These are phyloP conservation scores for Piezodorus guildinii DNA, from an alignment of 1,140 invertebrate genomes.

Conservation along the genomic window DNA sequence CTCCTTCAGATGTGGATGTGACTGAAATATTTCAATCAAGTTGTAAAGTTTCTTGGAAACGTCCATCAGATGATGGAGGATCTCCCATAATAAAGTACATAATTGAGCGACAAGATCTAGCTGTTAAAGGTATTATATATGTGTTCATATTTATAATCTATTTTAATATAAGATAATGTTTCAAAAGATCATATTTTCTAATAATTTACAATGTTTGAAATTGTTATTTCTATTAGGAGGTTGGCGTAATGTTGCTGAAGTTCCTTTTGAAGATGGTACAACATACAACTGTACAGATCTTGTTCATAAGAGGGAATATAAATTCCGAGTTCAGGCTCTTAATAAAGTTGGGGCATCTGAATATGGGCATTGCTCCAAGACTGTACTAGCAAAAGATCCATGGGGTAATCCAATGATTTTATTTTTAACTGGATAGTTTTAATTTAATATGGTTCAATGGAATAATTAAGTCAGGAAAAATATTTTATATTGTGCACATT, in stretches of 20 bases:
- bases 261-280: conserved; percentile 45
- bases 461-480: neutral
- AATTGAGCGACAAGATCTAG: conserved; percentile 86
- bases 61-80: conserved; percentile 87
- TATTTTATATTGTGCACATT: neutral
- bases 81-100: conserved; percentile 80
- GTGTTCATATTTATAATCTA: neutral
- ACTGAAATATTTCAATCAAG: conserved; percentile 83
- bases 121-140: conserved; percentile 52
- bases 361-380: conserved; percentile 71
- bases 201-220: no score
- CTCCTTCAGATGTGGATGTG: conserved; percentile 81
- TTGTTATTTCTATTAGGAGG: conserved; percentile 41
- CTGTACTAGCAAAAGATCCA: conserved; percentile 90
- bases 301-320: conserved; percentile 76
- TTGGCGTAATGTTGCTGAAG: conserved; percentile 74
- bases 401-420: conserved; percentile 55
- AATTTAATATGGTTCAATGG: no score
- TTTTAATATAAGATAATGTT: no score
- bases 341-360: conserved; percentile 84
- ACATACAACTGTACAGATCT: conserved; percentile 81
- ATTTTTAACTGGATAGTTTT: neutral
- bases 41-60: conserved; percentile 84
- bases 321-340: conserved; percentile 89
- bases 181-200: no score